Base-by-base conservation (phyloP, 1,140 invertebrate species). In the Atopsyche davidsoni region DNA sequence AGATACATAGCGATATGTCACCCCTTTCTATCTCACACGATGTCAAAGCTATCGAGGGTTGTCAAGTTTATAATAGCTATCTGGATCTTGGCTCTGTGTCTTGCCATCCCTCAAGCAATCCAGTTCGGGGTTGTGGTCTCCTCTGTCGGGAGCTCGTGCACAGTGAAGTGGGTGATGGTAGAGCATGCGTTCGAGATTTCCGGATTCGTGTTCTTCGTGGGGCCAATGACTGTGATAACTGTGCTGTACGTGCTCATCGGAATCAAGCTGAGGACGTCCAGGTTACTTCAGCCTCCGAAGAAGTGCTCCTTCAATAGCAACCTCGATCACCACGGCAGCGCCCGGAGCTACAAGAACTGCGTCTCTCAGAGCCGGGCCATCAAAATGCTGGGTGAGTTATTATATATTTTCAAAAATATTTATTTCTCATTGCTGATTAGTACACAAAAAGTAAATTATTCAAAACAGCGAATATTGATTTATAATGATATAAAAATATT, bases 1-100 rank as follows among this genome's bases (percentile, higher is more conserved):
- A 76, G 95, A 38, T 98, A 96, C 67, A 80, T 96, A 14, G 93
- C 92, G 11, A 96, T 97, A 56, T 96, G 92, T 67, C 86, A 94
- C 65, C 92, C 93, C 0, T 86, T 96, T 55, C 73, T 87, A 58
- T 85, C 87, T 0, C 90, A 94, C 62, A 90, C 86, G 1, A 85
- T 92, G 75, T 88, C 86, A 0, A 88, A 86, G 45, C 64, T 87
- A 2, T 84, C 81, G 7, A 69, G 86, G 41, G 85, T 83, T 0
- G 74, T 87, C 1, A 79, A 81, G 51, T 81, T 82, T 50, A 81
- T 88, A 10, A 65, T 87, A 4, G 72, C 69, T 1, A 81, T 87
- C 59, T 89, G 86, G 86, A 46, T 85, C 2, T 57, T 83, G 42
- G 83, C 85, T 1, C 67, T 87, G 11, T 72, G 82, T 25, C 78